These are phyloP conservation scores for Cryptocephalus primarius DNA, from an alignment of 2,888 invertebrate species.

Conservation along the genomic window DNA sequence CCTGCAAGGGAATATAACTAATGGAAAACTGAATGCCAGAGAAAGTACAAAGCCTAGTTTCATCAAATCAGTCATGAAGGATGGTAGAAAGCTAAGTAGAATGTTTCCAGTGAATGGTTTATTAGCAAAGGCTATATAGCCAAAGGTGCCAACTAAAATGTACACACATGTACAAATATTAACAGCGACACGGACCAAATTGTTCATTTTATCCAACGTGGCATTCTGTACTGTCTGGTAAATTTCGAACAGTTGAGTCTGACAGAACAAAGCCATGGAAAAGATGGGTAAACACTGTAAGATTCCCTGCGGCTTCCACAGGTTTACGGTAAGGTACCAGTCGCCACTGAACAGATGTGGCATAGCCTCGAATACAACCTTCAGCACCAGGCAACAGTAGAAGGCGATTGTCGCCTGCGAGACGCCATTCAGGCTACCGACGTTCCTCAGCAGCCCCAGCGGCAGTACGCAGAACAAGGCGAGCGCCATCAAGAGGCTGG, in stretches of 20 bases:
- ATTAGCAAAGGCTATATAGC: conserved; percentile 72
- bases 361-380: conserved; percentile 67
- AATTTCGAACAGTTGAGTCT: conserved; percentile 90
- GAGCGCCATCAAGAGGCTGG: conserved; percentile 57
- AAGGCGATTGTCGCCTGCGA: conserved; percentile 86
- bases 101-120: conserved; percentile 79
- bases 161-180: conserved; percentile 87
- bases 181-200: conserved; percentile 78
- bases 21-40: conserved; percentile 90
- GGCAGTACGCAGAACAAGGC: conserved; percentile 79
- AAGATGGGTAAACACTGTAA: conserved; percentile 92
- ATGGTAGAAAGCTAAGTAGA: conserved; percentile 73
- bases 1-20: conserved; percentile 93
- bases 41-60: conserved; percentile 93
- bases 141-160: conserved; percentile 84
- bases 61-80: conserved; percentile 75
- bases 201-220: conserved; percentile 79
- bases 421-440: conserved; percentile 79
- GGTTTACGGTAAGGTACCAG: conserved; percentile 61
- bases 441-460: conserved; percentile 75
- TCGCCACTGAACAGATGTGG: conserved; percentile 61
- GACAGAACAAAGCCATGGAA: conserved; percentile 93
- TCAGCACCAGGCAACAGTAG: conserved; percentile 78
- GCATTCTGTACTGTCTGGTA: conserved; percentile 83
- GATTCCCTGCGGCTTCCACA: conserved; percentile 77